Percentiles rank a stretch among this genome's conserved stretches.
These are phyloP conservation scores for Corydoras sp. DNA, from an alignment of 2,113 vertebrate species.

Conservation along the genomic window DNA sequence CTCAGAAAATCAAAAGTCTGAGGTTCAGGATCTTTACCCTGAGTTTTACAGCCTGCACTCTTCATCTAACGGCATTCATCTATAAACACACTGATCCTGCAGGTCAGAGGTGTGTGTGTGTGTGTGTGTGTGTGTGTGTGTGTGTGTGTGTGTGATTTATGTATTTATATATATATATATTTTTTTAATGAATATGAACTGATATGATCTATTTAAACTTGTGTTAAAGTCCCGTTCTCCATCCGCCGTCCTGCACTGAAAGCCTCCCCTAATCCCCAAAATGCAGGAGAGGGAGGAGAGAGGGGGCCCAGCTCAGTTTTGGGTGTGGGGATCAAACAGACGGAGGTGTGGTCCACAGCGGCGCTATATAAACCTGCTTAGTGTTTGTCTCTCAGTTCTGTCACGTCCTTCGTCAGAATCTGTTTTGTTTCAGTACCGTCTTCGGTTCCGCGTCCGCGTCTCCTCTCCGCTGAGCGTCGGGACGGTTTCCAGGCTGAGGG, in stretches of 20 bases:
- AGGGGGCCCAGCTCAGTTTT: constrained; percentile 24
- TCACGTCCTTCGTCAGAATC: constrained; percentile 38
- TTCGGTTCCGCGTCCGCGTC: neutral
- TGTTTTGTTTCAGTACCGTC: neutral
- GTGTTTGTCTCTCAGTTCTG: constrained; percentile 58
- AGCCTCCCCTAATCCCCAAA: constrained; percentile 36
- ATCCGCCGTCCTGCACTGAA: neutral
- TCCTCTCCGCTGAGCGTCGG: constrained; percentile 2
- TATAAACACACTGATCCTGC: too few relatives aligned
- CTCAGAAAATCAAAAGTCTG: too few relatives aligned
- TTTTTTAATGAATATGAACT: neutral
- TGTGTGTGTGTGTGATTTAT: neutral
- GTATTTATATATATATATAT: neutral
- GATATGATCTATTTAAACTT: neutral
- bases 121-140: too few relatives aligned
- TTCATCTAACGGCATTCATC: too few relatives aligned
- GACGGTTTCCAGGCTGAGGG: constrained; percentile 12
- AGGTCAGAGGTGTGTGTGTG: too few relatives aligned
- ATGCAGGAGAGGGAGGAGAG: neutral
- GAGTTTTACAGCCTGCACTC: too few relatives aligned
- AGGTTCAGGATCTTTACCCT: too few relatives aligned
- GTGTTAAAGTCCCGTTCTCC: neutral
- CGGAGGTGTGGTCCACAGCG: constrained; percentile 60
- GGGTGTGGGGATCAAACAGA: constrained; percentile 35
- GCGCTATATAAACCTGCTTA: constrained; percentile 64